Base-by-base conservation (phyloP, 2,888 invertebrate genomes). In the Litoditis marina region DNA sequence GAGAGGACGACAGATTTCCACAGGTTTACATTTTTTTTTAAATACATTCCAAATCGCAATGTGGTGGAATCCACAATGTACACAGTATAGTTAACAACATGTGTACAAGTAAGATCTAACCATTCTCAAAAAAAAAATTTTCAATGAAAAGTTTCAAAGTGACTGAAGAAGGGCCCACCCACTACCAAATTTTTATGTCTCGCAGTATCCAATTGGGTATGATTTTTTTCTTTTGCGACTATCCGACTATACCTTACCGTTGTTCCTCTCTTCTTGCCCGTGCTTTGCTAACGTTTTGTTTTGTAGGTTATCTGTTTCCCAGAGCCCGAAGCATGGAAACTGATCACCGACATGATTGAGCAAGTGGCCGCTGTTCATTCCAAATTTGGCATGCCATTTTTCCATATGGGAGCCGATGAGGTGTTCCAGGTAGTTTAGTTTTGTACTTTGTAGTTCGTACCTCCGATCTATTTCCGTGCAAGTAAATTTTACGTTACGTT, bases 1-100 rank as follows among this genome's bases (percentile, higher is more conserved):
- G 91, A 70, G 92, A 92, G 84, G 85, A 87, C 0, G 82, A 84
- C 0, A 81, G 84, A 39, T 88, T 87, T 76, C 85, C 86, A 86
- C 72, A 75, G 67, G 76, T 85, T 60, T 34, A 7, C 6, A 39
- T 22, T 44, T 8, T 44, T 56, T 39, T 2, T n/a, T 7, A 50
- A 11, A 50, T 6, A 50, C n/a, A n/a, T n/a, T n/a, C n/a, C n/a
- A n/a, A n/a, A n/a, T n/a, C n/a, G n/a, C n/a, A n/a, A n/a, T n/a
- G n/a, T n/a, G n/a, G n/a, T n/a, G n/a, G n/a, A n/a, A n/a, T n/a
- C n/a, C n/a, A n/a, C n/a, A n/a, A n/a, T n/a, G n/a, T n/a, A n/a
- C n/a, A n/a, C n/a, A n/a, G n/a, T n/a, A n/a, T n/a, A n/a, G n/a
- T n/a, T n/a, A n/a, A n/a, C n/a, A n/a, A n/a, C n/a, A n/a, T n/a